phyloP scores from a whole-genome alignment of 2,888 invertebrate genomes.

The Mythimna vitellina region DNA sequence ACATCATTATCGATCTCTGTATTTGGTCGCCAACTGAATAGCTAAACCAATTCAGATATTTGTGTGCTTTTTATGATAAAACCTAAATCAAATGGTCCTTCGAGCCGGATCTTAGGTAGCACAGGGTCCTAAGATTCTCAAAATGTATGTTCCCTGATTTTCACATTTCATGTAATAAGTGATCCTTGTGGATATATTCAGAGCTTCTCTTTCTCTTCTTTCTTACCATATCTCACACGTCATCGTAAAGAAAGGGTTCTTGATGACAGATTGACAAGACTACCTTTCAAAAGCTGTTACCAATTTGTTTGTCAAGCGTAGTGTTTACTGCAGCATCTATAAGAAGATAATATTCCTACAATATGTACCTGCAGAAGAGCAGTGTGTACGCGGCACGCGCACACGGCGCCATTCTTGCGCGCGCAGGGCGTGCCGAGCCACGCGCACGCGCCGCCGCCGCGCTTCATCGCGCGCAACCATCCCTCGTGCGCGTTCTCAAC shows the following conservation, averaged over 20 bases:
- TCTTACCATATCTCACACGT: neutral
- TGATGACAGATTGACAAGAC: neutral
- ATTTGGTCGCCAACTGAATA: neutral
- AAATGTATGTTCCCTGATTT: no score
- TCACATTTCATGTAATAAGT: no score
- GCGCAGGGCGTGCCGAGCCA: slow-evolving; percentile 88
- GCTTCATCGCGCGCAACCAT: slow-evolving; percentile 85
- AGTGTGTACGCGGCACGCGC: slow-evolving; percentile 86
- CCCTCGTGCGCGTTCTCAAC: slow-evolving; percentile 69
- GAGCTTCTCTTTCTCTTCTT: no score
- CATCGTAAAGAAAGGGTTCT: no score
- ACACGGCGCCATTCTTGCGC: slow-evolving; percentile 87
- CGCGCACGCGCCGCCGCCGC: slow-evolving; percentile 87
- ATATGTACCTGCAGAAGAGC: slow-evolving; percentile 82
- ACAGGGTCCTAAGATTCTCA: neutral
- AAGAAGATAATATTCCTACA: neutral
- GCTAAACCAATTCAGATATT: neutral
- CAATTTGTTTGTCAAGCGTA: neutral
- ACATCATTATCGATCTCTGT: neutral
- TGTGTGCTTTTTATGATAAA: no score
- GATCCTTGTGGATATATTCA: no score
- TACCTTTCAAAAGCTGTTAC: neutral
- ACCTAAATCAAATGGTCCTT: neutral
- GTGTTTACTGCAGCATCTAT: neutral
- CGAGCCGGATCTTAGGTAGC: neutral